Base-by-base conservation (phyloP, 2,888 invertebrate species). In the Bembecia ichneumoniformis region DNA sequence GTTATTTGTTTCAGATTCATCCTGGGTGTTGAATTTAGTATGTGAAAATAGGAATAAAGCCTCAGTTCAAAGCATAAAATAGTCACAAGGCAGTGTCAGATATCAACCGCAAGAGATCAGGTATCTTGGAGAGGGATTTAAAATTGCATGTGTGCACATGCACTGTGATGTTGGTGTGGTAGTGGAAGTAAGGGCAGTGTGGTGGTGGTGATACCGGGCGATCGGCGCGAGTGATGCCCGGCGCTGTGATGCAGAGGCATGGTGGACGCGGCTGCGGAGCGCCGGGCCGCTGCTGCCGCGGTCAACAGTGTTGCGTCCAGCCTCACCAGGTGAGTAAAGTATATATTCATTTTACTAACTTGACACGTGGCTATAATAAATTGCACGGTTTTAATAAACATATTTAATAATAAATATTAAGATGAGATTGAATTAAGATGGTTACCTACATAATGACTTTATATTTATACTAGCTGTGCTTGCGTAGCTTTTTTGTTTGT, bases 191-290 rank as follows among this genome's bases (percentile, higher is more conserved):
- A 65, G 62, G 66, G 55, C 62, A 62, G 68, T 61, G 73, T 64
- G 67, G 74, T 74, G 71, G 74, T 67, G 71, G 74, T 70, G 74
- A 68, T 28, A 28, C 70, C 59, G 62, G 64, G 66, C 64, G 68
- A 59, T 13, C 20, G 65, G 71, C 67, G 70, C 74, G 69, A 80
- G 83, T 82, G 74, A 87, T 86, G 86, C 82, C 74, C 74, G 76
- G 66, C 77, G 74, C 81, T 81, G 82, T 83, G 82, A 84, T 87
- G 86, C 84, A 73, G 79, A 82, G 86, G 84, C 77, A 87, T 87
- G 87, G 86, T 83, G 82, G 86, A 86, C 83, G 86, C 81, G 82
- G 83, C 82, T 74, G 82, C 82, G 84, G 83, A 83, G 81, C 83
- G 81, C 77, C 81, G 77, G 77, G 71, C 76, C 75, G 75, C 73